Evolutionary conservation across 2,113 vertebrate genomes (phyloP).

Genomic region (Hemicordylus capensis): DNA sequence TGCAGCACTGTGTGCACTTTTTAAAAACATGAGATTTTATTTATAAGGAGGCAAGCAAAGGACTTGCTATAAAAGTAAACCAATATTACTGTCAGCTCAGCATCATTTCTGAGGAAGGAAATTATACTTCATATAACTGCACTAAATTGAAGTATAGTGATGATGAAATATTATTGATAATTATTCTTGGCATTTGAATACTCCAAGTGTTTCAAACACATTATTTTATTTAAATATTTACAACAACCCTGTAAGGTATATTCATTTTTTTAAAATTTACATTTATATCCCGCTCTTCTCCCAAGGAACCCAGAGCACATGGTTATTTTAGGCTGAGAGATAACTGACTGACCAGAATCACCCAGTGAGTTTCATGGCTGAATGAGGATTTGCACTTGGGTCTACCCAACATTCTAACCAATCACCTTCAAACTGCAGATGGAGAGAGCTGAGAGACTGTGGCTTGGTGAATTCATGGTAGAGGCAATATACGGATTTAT

Average conservation of each 20-base stretch:
- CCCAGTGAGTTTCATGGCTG: too few relatives aligned
- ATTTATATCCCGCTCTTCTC: too few relatives aligned
- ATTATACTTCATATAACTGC: not conserved
- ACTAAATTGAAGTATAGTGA: not conserved
- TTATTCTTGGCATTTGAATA: not conserved
- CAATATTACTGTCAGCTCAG: not conserved
- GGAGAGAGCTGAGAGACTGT: too few relatives aligned
- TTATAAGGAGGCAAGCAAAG: not conserved
- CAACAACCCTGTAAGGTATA: not conserved
- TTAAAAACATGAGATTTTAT: not conserved
- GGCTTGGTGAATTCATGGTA: too few relatives aligned
- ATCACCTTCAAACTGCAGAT: too few relatives aligned
- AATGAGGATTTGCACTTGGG: too few relatives aligned
- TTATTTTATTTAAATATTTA: too few relatives aligned
- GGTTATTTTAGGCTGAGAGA: too few relatives aligned
- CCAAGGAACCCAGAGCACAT: too few relatives aligned
- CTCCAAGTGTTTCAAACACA: not conserved
- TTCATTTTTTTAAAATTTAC: too few relatives aligned
- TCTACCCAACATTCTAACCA: too few relatives aligned
- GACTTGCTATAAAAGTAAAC: not conserved
- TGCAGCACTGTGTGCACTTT: not conserved
- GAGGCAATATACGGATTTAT: not conserved
- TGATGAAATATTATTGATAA: not conserved
- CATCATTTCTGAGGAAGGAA: not conserved
- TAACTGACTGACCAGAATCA: too few relatives aligned